Evolutionary conservation across 2,888 invertebrate genomes (phyloP).

Genomic region (Aphrophora alni): DNA sequence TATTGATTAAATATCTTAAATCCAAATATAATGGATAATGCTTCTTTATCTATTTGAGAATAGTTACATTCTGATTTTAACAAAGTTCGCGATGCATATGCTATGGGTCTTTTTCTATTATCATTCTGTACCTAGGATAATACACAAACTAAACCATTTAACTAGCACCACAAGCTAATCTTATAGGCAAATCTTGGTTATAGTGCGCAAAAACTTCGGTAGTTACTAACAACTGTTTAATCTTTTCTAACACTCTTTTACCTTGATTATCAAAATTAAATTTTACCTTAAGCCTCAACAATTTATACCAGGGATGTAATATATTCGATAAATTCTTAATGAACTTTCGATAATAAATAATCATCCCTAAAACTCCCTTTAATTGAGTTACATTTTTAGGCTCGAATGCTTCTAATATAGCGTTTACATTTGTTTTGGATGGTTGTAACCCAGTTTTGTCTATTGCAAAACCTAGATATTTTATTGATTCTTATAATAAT

Average conservation of each 20-base stretch:
- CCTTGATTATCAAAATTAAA: neutral
- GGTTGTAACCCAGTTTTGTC: slow-evolving; percentile 7
- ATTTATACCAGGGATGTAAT: neutral
- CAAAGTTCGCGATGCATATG: too few species aligned
- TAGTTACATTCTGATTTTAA: too few species aligned
- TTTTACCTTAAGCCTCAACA: neutral
- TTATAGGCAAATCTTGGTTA: slow-evolving; percentile 10
- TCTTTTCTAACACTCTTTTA: neutral
- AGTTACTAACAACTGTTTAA: slow-evolving; percentile 11
- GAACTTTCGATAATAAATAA: neutral
- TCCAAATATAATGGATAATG: too few species aligned
- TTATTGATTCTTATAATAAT: neutral
- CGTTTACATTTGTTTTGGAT: neutral
- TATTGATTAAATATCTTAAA: slow-evolving; percentile 15
- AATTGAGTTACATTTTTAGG: too few species aligned
- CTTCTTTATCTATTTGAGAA: too few species aligned
- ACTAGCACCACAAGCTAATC: neutral
- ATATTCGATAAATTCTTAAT: too few species aligned
- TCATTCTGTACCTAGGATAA: too few species aligned
- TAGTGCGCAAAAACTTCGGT: slow-evolving; percentile 10
- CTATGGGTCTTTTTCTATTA: slow-evolving; percentile 22
- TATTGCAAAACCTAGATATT: slow-evolving; percentile 16
- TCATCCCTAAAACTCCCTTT: too few species aligned
- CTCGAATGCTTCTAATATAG: too few species aligned
- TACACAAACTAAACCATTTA: slow-evolving; percentile 10